Percentiles rank a stretch among this genome's conserved stretches.
Evolutionary conservation across 2,888 invertebrate species (phyloP).

Genomic region (Bellardia bayeri): DNA sequence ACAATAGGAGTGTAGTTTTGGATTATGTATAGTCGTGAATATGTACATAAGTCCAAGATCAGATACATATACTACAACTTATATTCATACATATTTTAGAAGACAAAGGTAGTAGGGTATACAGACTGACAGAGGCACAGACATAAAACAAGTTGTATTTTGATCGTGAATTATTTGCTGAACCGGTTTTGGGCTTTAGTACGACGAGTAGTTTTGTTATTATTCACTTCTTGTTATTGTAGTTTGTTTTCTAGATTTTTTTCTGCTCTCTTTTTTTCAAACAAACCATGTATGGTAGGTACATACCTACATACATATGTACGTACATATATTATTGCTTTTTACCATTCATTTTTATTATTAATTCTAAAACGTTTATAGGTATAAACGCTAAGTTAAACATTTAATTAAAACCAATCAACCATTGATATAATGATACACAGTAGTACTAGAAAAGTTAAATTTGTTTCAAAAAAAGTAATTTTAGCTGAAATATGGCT

Average conservation of each 20-base stretch:
- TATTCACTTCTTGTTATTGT: constrained; percentile 11
- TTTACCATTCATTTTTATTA: neutral
- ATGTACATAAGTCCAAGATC: neutral
- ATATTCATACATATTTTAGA: constrained; percentile 3
- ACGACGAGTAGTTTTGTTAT: constrained; percentile 16
- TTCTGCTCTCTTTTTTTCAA: neutral
- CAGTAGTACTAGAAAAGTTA: too few relatives aligned
- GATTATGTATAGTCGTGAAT: neutral
- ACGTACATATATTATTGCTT: neutral
- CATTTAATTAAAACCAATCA: neutral
- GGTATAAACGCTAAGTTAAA: neutral
- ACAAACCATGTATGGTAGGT: neutral
- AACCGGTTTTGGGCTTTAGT: constrained; percentile 25
- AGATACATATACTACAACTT: neutral
- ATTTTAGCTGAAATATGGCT: too few relatives aligned
- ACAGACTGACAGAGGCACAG: neutral
- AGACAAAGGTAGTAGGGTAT: neutral
- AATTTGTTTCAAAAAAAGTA: too few relatives aligned
- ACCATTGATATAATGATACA: neutral
- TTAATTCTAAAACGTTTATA: neutral
- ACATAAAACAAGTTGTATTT: constrained; percentile 13
- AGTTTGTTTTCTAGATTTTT: constrained; percentile 12
- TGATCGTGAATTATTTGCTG: constrained; percentile 38
- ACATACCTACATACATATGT: too few relatives aligned
- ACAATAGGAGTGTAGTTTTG: neutral